A percentile compares a stretch with the other conserved stretches of the same genome.
Evolutionary conservation across 2,888 invertebrate species (phyloP).

Genomic region (Endotricha flammealis): DNA sequence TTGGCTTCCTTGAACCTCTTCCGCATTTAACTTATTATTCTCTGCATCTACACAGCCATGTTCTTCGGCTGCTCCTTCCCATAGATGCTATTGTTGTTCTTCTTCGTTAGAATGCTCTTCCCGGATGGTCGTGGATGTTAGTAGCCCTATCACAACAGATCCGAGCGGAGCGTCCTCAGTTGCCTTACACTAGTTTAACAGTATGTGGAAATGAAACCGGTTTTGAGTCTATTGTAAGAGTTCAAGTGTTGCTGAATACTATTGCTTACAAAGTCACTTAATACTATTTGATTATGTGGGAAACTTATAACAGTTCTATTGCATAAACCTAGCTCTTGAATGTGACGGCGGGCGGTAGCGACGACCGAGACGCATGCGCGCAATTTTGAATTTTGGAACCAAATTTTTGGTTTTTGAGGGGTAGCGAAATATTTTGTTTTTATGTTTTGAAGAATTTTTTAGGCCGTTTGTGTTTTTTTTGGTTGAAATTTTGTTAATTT

Average conservation of each 20-base stretch:
- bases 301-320: conserved; percentile 71
- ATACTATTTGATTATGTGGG: conserved; percentile 70
- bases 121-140: conserved; percentile 68
- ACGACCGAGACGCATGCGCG: conserved; percentile 67
- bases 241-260: conserved; percentile 78
- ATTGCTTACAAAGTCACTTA: conserved; percentile 69
- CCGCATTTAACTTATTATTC: conserved; percentile 70
- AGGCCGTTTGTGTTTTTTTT: conserved; percentile 49
- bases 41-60: conserved; percentile 56
- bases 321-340: conserved; percentile 73
- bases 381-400: conserved; percentile 64
- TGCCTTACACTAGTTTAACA: conserved; percentile 73
- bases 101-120: conserved; percentile 55
- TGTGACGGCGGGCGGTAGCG: conserved; percentile 69
- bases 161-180: conserved; percentile 69
- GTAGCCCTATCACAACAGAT: conserved; percentile 66
- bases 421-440: conserved; percentile 32
- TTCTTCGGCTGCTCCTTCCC: conserved; percentile 49
- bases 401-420: conserved; percentile 62
- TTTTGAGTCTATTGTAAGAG: conserved; percentile 52
- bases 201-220: conserved; percentile 68
- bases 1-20: conserved; percentile 60
- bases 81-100: conserved; percentile 50
- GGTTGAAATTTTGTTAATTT: conserved; percentile 28
- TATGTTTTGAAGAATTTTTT: conserved; percentile 31